Evolutionary conservation across 1,140 invertebrate genomes (phyloP).

Genomic region (Holotrichia oblita): DNA sequence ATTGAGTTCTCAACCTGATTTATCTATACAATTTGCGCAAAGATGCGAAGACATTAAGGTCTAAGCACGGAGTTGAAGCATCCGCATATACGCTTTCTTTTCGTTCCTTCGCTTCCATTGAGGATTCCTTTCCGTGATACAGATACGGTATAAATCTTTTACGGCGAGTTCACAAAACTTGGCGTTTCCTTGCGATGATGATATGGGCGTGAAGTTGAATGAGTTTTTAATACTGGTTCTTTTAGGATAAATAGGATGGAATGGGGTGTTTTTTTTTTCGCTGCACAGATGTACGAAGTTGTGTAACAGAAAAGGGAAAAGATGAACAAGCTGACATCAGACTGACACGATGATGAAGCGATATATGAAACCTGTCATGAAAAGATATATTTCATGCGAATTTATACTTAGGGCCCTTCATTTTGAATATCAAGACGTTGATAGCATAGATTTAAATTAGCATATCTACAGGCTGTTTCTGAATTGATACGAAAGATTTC

Average conservation of each 20-base stretch:
- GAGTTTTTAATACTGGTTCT: constrained; percentile 3
- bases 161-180: not conserved
- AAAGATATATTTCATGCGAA: not conserved
- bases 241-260: not conserved
- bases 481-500: too few species aligned
- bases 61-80: not conserved
- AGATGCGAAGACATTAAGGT: constrained; percentile 1
- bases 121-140: not conserved
- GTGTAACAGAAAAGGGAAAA: not conserved
- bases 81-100: not conserved
- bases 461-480: too few species aligned
- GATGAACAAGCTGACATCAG: not conserved
- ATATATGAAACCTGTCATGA: not conserved
- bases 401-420: too few species aligned
- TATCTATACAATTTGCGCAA: constrained; percentile 5
- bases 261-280: not conserved
- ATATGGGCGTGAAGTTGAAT: not conserved
- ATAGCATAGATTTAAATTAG: too few species aligned
- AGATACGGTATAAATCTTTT: constrained; percentile 11
- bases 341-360: not conserved
- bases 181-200: not conserved
- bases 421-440: too few species aligned
- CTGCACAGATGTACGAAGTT: not conserved
- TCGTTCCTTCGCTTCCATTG: not conserved
- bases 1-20: constrained; percentile 14